These are phyloP conservation scores for Drymonia ruficornis DNA, from an alignment of 2,888 invertebrate species.

Conservation along the genomic window DNA sequence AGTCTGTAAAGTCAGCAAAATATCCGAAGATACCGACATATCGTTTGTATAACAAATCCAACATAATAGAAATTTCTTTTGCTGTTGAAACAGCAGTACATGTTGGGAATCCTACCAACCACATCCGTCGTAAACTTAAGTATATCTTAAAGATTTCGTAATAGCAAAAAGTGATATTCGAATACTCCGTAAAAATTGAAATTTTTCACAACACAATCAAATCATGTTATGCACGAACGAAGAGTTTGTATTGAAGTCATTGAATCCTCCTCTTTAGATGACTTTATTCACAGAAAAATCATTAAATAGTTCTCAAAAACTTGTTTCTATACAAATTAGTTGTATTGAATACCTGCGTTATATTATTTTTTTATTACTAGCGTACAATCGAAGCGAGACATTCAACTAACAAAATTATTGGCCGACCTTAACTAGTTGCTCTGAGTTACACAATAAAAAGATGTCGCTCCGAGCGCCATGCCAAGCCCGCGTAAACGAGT, in stretches of 20 bases:
- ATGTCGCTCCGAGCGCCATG: slow-evolving; percentile 1
- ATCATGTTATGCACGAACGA: slow-evolving; percentile 2
- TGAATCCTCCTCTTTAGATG: not conserved
- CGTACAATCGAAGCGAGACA: slow-evolving; percentile 5
- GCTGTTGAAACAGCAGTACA: not conserved
- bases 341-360: slow-evolving; percentile 6
- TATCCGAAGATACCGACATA: not conserved
- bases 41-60: not conserved
- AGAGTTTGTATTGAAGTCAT: not conserved
- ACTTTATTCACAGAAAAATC: not conserved
- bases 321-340: slow-evolving; percentile 1
- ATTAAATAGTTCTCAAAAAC: not conserved
- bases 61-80: not conserved
- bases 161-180: not conserved
- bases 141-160: too few species aligned
- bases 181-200: not conserved
- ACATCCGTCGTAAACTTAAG: too few species aligned
- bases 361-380: slow-evolving; percentile 8
- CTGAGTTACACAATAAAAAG: slow-evolving; percentile 10
- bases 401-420: slow-evolving; percentile 13
- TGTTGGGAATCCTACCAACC: too few species aligned
- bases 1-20: not conserved
- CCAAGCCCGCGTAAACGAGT: not conserved
- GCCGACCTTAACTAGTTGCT: slow-evolving; percentile 7
- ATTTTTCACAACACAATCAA: not conserved